Evolutionary conservation across 2,888 invertebrate genomes (phyloP).

Genomic region (Cybosia mesomella): DNA sequence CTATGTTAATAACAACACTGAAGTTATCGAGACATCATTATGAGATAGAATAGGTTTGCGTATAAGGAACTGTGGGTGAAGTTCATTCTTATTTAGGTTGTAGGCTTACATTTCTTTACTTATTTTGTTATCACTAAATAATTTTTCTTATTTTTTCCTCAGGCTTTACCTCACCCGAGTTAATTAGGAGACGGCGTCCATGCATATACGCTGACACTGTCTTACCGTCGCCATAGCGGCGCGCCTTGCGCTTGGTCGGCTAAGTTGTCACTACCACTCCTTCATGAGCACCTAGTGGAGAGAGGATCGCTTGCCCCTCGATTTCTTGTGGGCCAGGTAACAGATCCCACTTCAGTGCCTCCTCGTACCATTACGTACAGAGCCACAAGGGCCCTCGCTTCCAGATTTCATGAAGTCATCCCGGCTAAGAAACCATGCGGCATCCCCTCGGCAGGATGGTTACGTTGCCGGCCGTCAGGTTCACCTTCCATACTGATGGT

Average conservation of each 20-base stretch:
- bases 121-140: neutral
- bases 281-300: too few species aligned
- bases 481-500: neutral
- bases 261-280: too few species aligned
- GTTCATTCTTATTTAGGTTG: conserved; percentile 24
- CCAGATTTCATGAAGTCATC: neutral
- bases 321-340: neutral
- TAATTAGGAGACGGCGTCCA: too few species aligned
- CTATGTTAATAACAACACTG: conserved; percentile 54
- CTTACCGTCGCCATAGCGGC: too few species aligned
- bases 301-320: neutral
- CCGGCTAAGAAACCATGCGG: neutral
- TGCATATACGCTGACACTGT: too few species aligned
- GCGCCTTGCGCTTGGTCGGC: too few species aligned
- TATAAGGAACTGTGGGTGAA: conserved; percentile 36
- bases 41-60: conserved; percentile 53
- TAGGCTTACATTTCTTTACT: neutral
- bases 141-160: too few species aligned
- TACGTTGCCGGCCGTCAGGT: neutral
- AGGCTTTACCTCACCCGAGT: too few species aligned
- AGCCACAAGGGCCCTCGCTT: neutral
- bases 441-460: neutral
- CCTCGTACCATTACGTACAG: too few species aligned
- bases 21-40: conserved; percentile 64
- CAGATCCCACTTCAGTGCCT: neutral